Conservation (phyloP, 2,888 invertebrate species). For the Campoplex capitator region DNA sequence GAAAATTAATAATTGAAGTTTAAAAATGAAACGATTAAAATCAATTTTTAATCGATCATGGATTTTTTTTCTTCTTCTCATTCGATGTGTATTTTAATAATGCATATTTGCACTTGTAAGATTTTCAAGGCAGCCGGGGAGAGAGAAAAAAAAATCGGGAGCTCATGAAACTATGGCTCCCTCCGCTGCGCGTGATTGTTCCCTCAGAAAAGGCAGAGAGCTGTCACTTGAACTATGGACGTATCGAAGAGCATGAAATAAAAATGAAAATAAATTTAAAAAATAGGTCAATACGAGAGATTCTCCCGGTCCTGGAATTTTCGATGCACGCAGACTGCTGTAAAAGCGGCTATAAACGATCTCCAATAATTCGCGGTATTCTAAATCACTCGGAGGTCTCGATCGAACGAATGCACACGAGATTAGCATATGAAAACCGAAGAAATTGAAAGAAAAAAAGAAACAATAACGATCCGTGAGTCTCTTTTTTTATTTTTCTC, state of each 20-base stretch:
- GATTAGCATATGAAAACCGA: neutral
- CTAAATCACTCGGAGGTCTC: neutral
- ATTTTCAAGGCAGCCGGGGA: too few species aligned
- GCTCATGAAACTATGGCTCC: too few species aligned
- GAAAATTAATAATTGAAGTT: neutral
- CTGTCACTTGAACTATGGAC: neutral
- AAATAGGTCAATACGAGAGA: neutral
- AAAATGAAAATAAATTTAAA: neutral
- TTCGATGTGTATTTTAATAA: neutral
- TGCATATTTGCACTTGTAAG: too few species aligned
- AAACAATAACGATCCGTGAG: neutral
- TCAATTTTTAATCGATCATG: neutral
- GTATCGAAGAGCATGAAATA: neutral
- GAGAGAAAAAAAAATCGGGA: too few species aligned
- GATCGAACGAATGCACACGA: neutral
- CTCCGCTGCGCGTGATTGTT: neutral
- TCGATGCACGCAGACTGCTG: neutral
- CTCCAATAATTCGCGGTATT: neutral
- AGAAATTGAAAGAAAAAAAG: conserved; percentile 1
- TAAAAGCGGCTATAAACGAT: neutral
- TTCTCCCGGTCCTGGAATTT: neutral
- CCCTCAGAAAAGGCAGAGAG: too few species aligned
- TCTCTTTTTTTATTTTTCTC: neutral
- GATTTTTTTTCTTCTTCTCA: neutral
- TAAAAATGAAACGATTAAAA: neutral